Evolutionary conservation across 1,140 invertebrate species (phyloP), one percentile per base, ranked within the genome.

Genomic region (Cryptotermes secundus): DNA sequence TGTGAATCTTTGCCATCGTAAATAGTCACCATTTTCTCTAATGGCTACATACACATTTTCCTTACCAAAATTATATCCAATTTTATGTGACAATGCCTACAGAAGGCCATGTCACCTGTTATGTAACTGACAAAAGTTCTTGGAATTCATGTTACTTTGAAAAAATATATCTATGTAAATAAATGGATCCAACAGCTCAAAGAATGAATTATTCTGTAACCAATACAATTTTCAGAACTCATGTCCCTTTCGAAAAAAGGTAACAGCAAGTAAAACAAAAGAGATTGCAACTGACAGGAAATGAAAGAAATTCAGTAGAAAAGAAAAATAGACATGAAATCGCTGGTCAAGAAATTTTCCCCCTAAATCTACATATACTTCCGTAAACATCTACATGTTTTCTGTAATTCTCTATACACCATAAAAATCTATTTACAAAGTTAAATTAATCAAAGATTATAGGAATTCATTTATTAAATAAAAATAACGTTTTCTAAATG

Each of bases 401-500:
- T 31, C n/a, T 72, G 59, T 31, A 14, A 26, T 59, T 59, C 59
- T 72, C 59, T 72, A 72, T n/a, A 72, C 59, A 72, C n/a, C n/a
- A 6, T 31, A 72, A n/a, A 38, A n/a, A n/a, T 31, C 26, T 72
- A 72, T 72, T 72, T 72, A 72, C 59, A 72, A 72, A 72, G 59
- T 72, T 72, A 31, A 72, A 59, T 59, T 59, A 72, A 72, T 72
- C 14, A 72, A 4, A 72, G 59, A 72, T 72, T 72, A 72, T 31
- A 72, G 59, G 59, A 31, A 31, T 72, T 72, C 16, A 0, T 72
- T 72, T 72, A 31, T 72, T 72, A 72, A 72, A 72, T 31, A 72
- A 72, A 59, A 72, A 72, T 72, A 72, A 59, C 53, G 24, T 72
- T 72, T 59, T 59, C 31, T 19, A n/a, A 72, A n/a, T 72, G 59